Base-by-base conservation (phyloP, 2,888 invertebrate genomes). In the Erpobdella octoculata region DNA sequence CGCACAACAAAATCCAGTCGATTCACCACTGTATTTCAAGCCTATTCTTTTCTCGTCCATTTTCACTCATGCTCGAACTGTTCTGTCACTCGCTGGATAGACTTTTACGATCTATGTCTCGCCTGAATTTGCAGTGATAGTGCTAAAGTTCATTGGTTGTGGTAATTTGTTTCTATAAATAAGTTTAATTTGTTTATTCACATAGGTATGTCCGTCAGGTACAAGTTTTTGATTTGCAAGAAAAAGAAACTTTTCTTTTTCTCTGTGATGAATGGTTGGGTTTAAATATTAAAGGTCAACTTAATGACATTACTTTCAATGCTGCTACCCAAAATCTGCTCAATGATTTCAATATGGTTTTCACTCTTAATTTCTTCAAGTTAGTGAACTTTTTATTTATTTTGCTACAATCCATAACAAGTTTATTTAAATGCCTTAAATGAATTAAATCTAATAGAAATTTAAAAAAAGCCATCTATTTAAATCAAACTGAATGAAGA, bases 211-310 rank as follows among this genome's bases (percentile, higher is more conserved):
- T 69, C n/a, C 15, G 58, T 37, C 2, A 18, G 33, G 48, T 69
- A 28, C 48, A 53, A 4, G 69, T 69, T n/a, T 69, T 41, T 28
- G 69, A 69, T n/a, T 37, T 69, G 12, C 69, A 69, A 36, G 31
- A n/a, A n/a, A 69, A 53, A 33, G 58, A 53, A 2, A 21, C 69
- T 6, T 69, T 21, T 36, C 18, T 35, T n/a, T 69, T 69, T 37
- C 21, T 69, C 15, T 69, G 53, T n/a, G 69, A 69, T 58, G 58
- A 53, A 33, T 69, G 69, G 69, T n/a, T 69, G 58, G 53, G 48
- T 4, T 15, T 69, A 15, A 69, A 69, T 37, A 58, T 33, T 21
- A 69, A 53, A 31, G 58, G 58, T 21, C 15, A 31, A 2, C 35
- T 12, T 9, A 58, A 35, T 21, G 69, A 69, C 58, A 21, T 69